Conservation (phyloP, 2,113 vertebrate species). For the Synodontis membranacea region DNA sequence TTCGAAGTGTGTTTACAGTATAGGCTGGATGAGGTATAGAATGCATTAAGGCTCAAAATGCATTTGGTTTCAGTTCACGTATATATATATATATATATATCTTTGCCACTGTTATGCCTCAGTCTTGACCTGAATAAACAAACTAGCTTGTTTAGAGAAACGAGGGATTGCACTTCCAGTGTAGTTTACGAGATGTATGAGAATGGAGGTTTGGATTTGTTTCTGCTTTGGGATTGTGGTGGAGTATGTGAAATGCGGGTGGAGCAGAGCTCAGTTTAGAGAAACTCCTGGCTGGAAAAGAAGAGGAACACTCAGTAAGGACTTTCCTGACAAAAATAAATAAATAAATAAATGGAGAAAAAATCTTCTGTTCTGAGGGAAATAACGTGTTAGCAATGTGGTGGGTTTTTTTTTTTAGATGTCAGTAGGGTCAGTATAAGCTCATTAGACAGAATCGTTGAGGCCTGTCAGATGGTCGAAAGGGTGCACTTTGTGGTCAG, state of each 20-base stretch:
- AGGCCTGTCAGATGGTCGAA: constrained; percentile 36
- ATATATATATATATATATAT: not conserved
- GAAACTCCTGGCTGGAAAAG: constrained; percentile 54
- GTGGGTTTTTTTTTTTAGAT: constrained; percentile 2
- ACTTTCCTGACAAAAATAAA: constrained; percentile 18
- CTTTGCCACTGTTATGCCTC: not conserved
- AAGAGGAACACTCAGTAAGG: constrained; percentile 52
- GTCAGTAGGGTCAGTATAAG: constrained; percentile 32
- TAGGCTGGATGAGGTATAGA: constrained; percentile 6
- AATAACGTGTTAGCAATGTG: not conserved
- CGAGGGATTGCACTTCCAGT: constrained; percentile 44
- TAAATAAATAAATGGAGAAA: not conserved
- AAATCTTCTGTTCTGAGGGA: constrained; percentile 5
- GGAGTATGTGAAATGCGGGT: constrained; percentile 56
- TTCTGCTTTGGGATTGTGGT: constrained; percentile 64
- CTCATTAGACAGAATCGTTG: constrained; percentile 36
- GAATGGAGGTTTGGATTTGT: constrained; percentile 51
- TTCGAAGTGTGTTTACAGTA: constrained; percentile 3
- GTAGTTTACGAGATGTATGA: constrained; percentile 34
- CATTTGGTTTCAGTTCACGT: not conserved
- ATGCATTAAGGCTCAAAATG: not conserved
- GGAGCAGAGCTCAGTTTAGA: constrained; percentile 54
- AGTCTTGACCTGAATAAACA: constrained; percentile 25
- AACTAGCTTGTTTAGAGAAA: constrained; percentile 44
- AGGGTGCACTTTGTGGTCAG: constrained; percentile 45